Percentiles rank a stretch among this genome's conserved stretches.
Evolutionary conservation across 1,140 invertebrate species (phyloP).

Genomic region (Drosophila punjabiensis): DNA sequence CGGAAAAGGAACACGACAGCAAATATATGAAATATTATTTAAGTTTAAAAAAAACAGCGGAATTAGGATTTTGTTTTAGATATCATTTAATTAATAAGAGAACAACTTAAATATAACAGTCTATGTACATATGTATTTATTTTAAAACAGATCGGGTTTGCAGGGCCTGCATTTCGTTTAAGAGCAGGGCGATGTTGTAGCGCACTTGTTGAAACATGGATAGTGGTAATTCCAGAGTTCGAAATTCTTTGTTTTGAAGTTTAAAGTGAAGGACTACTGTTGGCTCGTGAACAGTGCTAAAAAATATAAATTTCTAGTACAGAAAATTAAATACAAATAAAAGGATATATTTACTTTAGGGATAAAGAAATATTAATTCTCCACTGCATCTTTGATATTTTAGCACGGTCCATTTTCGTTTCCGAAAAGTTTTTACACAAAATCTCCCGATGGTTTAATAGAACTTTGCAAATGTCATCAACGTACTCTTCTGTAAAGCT

Average conservation of each 20-base stretch:
- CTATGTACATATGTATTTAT: conserved; percentile 8
- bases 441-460: conserved; percentile 77
- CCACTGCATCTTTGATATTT: conserved; percentile 81
- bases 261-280: conserved; percentile 82
- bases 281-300: conserved; percentile 64
- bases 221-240: conserved; percentile 79
- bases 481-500: conserved; percentile 77
- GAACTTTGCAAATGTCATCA: conserved; percentile 79
- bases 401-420: conserved; percentile 74
- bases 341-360: conserved; percentile 55
- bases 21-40: not conserved
- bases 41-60: not conserved
- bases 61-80: not conserved
- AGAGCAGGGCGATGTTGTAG: conserved; percentile 72
- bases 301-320: not conserved
- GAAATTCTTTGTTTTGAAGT: conserved; percentile 64
- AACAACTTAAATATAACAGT: not conserved
- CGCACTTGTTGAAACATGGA: conserved; percentile 81
- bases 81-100: too few species aligned
- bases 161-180: conserved; percentile 77
- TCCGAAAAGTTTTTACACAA: conserved; percentile 75
- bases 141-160: conserved; percentile 76
- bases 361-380: conserved; percentile 80
- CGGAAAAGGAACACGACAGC: not conserved
- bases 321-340: not conserved